phyloP scores from a whole-genome alignment of 53 echinoderm and acorn worm species.

The Holothuria leucospilota region DNA sequence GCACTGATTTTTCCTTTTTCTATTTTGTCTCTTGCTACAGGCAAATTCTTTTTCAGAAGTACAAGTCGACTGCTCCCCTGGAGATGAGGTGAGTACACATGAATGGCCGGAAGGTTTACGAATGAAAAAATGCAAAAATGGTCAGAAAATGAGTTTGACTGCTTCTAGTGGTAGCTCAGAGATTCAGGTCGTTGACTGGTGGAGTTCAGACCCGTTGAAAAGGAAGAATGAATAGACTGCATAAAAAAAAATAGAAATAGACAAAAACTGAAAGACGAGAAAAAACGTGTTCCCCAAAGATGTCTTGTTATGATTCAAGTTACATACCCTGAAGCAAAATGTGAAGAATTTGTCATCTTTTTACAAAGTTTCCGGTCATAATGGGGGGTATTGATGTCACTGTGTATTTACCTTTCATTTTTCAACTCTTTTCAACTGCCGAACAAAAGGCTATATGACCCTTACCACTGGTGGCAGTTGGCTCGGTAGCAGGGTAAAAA shows the following conservation, averaged over 20 bases:
- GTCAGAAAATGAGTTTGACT: conserved; percentile 26
- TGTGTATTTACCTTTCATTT: conserved; percentile 38
- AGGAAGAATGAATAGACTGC: conserved; percentile 3
- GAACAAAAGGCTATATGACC: conserved; percentile 32
- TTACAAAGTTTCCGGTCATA: conserved; percentile 22
- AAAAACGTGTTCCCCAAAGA: conserved; percentile 20
- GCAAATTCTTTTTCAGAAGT: conserved; percentile 74
- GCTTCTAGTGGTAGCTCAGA: neutral
- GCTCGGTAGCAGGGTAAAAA: too few relatives aligned
- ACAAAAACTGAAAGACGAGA: conserved; percentile 14
- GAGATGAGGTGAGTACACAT: conserved; percentile 73
- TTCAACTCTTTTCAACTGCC: conserved; percentile 33
- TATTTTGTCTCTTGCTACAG: conserved; percentile 56
- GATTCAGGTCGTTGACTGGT: conserved; percentile 45
- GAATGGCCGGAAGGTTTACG: neutral
- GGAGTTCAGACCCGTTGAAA: conserved; percentile 6
- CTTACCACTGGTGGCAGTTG: neutral
- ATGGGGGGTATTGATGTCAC: conserved; percentile 49
- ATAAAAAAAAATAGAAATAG: neutral
- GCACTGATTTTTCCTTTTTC: conserved; percentile 13
- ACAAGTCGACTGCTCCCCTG: conserved; percentile 64
- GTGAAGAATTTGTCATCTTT: conserved; percentile 2
- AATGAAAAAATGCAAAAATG: neutral
- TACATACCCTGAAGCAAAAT: conserved; percentile 11
- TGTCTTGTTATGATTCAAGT: conserved; percentile 21